Base-by-base conservation (phyloP, 37 sponge, comb jelly and placozoan species). In the Cliona cf. orientalis region DNA sequence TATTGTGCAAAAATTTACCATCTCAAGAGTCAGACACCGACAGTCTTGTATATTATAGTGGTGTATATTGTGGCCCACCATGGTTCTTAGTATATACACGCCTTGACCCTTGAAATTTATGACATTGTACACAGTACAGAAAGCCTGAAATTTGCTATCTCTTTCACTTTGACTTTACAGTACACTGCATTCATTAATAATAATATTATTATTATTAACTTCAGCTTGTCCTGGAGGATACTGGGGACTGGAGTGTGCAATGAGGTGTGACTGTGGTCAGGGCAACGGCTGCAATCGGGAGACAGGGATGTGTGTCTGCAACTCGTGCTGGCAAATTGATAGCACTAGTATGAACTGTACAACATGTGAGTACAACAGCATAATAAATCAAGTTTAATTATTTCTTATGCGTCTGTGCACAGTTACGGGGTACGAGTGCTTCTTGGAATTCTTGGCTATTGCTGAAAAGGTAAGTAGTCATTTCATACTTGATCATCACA, bases 291-390 rank as follows among this genome's bases (percentile, higher is more conserved):
- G 84, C 45, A 33, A 83, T 34, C 29, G 32, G 17, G 46, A 46
- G 5, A 72, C 33, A 22, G 84, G 84, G 1, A 29, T 6, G 22
- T 83, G 84, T 40, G 44, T 45, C 28, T 83, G 84, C 55, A 83
- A 83, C 45, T 1, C 26, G 3, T 83, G 84, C 61, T 81, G 44
- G n/a, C n/a, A n/a, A n/a, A n/a, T n/a, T n/a, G n/a, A n/a, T 49
- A 19, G 73, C 53, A 44, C 23, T 25, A 53, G 46, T n/a, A 25
- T 25, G 9, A 42, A 44, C 53, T 72, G 73, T 44, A 44, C 17
- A 5, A 45, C 4, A 23, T 3, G 73, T 72, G 31, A 72, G 77
- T 28, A 35, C 37, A 31, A 36, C 46, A 42, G 22, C 55, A 28
- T 25, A 6, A 2, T 78, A 49, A 44, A 49, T 44, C 6, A 78